Base-by-base conservation (phyloP, 2,797 vertebrate genomes). In the Rallus crepitans region DNA sequence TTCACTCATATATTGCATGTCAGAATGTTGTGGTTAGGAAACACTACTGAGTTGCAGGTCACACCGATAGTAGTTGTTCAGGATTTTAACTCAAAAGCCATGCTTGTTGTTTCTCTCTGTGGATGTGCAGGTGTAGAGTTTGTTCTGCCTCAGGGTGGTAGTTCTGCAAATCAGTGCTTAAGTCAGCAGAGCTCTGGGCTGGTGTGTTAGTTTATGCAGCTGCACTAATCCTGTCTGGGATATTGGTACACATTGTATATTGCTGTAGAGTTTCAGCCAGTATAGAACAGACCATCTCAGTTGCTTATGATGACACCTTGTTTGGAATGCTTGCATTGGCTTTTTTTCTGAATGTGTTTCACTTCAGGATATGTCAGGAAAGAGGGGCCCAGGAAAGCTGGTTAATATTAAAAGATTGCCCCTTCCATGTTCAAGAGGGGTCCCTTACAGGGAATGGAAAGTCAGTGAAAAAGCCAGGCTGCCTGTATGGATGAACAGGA, bases 301-400 rank as follows among this genome's bases (percentile, higher is more conserved):
- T 25, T 65, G 37, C 42, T 80, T 3, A 1, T 1, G 23, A 11
- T 37, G 39, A 53, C 6, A 13, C 3, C 0, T 73, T 27, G 15
- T 42, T 27, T 87, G 73, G 87, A 57, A 68, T 3, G 7, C 77
- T 82, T 75, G 47, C 20, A 11, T 19, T 63, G 69, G 23, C 45
- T 16, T 89, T 85, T 85, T 77, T 18, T 75, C 52, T 75, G 35
- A 33, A 6, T 42, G 4, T 21, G 10, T 75, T 79, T 64, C 55
- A 20, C 63, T 60, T 87, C 19, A 72, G n/a, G 35, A 12, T 72
- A 6, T 1, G 11, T 17, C 28, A 60, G 77, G 69, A 45, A 52
- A 87, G 68, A 60, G n/a, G 20, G 27, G 21, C 50, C 40, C 40
- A 15, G 11, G 88, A 39, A 77, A 19, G 52, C 33, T 65, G 73